Percentiles rank a stretch among this genome's conserved stretches.
phyloP scores from a whole-genome alignment of 2,888 invertebrate species.

The Eupeodes luniger region DNA sequence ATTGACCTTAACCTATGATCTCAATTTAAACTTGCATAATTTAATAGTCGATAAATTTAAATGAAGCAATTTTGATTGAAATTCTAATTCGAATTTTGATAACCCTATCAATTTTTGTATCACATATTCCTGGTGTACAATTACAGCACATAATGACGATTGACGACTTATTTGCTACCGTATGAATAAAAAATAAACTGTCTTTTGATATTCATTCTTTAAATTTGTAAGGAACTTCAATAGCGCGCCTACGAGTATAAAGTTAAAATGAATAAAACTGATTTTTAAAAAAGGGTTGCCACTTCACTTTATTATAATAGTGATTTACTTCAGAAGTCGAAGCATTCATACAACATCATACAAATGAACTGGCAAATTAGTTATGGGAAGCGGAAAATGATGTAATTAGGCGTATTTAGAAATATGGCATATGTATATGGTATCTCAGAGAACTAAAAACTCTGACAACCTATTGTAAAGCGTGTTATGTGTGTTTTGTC shows the following conservation, averaged over 20 bases:
- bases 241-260: not conserved
- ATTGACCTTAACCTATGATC: constrained; percentile 58
- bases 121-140: no score
- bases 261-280: not conserved
- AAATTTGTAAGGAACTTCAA: constrained; percentile 23
- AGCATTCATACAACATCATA: no score
- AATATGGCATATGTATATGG: no score
- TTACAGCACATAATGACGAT: no score
- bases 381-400: no score
- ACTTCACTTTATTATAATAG: not conserved
- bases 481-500: no score
- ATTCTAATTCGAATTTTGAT: constrained; percentile 19
- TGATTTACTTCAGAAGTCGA: no score
- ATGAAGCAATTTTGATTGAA: constrained; percentile 41
- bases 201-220: constrained; percentile 22
- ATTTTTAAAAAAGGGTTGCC: not conserved
- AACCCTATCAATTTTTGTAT: not conserved
- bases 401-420: no score
- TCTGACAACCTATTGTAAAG: no score
- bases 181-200: not conserved
- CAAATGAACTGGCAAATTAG: no score
- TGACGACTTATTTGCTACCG: not conserved
- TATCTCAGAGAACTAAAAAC: no score
- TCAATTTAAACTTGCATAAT: constrained; percentile 41
- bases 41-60: constrained; percentile 33